Conservation (phyloP, 64 coral and sea anemone species). For the Stichodactyla helianthus region DNA sequence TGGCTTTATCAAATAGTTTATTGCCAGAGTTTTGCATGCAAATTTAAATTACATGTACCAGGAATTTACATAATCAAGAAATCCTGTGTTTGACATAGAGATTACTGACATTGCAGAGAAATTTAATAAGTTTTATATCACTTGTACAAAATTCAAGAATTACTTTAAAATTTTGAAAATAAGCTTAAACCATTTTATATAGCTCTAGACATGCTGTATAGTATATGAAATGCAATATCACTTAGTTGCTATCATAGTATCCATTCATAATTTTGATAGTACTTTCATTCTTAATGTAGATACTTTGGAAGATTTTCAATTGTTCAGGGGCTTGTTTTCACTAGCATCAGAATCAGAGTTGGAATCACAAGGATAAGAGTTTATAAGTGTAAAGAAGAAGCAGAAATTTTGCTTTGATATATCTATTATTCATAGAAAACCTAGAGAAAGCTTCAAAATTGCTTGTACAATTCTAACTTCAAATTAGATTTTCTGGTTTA, state of each 20-base stretch:
- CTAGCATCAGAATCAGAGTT: too few relatives aligned
- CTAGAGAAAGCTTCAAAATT: too few relatives aligned
- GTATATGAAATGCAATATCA: neutral
- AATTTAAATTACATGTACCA: neutral
- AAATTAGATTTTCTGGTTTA: too few relatives aligned
- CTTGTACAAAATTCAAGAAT: constrained; percentile 5
- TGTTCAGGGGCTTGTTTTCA: neutral
- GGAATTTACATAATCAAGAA: neutral
- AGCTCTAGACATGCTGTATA: neutral
- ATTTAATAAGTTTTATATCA: neutral
- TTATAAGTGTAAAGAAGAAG: too few relatives aligned
- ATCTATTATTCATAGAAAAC: too few relatives aligned
- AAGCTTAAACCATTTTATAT: constrained; percentile 5
- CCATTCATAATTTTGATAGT: neutral
- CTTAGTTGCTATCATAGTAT: neutral
- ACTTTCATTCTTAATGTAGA: neutral
- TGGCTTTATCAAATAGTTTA: neutral
- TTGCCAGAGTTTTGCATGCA: neutral
- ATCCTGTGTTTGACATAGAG: neutral
- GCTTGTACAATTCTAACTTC: too few relatives aligned
- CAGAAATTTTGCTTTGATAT: too few relatives aligned
- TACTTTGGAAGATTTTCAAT: neutral
- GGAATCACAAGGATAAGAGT: too few relatives aligned
- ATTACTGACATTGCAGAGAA: neutral
- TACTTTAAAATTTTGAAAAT: neutral